Percentiles rank a stretch among this genome's conserved stretches.
Conservation (phyloP, 1,140 invertebrate genomes). For the Elymnias hypermnestra region DNA sequence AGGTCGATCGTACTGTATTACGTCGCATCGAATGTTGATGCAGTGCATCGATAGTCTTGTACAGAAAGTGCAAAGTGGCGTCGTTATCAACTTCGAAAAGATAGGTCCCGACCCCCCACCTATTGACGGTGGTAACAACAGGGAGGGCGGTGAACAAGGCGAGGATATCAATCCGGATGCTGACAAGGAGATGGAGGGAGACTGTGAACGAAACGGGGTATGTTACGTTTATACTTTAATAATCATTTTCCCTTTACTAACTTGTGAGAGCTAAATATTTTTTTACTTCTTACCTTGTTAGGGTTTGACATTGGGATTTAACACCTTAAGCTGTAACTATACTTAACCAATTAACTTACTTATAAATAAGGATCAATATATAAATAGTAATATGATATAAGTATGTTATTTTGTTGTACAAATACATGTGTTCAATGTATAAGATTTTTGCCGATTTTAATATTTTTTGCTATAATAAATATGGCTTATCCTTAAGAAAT, state of each 20-base stretch:
- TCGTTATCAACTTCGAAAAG: constrained; percentile 98
- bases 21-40: constrained; percentile 95
- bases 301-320: constrained; percentile 1
- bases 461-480: too few relatives aligned
- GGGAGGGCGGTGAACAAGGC: constrained; percentile 39
- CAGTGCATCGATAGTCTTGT: constrained; percentile 97
- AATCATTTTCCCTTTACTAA: too few relatives aligned
- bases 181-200: constrained; percentile 58
- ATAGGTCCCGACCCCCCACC: constrained; percentile 91
- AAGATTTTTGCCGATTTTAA: too few relatives aligned
- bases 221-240: too few relatives aligned
- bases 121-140: constrained; percentile 69
- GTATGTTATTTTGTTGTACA: too few relatives aligned
- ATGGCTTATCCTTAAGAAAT: too few relatives aligned
- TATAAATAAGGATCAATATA: too few relatives aligned
- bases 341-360: too few relatives aligned
- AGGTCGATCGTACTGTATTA: constrained; percentile 97
- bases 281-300: too few relatives aligned
- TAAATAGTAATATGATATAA: too few relatives aligned
- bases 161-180: constrained; percentile 50
- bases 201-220: constrained; percentile 63
- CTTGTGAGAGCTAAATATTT: too few relatives aligned
- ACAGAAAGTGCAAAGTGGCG: constrained; percentile 97
- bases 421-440: too few relatives aligned
- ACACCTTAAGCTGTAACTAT: background rate